Base-by-base conservation (phyloP, 2,113 vertebrate genomes). In the Pseudorasbora parva region DNA sequence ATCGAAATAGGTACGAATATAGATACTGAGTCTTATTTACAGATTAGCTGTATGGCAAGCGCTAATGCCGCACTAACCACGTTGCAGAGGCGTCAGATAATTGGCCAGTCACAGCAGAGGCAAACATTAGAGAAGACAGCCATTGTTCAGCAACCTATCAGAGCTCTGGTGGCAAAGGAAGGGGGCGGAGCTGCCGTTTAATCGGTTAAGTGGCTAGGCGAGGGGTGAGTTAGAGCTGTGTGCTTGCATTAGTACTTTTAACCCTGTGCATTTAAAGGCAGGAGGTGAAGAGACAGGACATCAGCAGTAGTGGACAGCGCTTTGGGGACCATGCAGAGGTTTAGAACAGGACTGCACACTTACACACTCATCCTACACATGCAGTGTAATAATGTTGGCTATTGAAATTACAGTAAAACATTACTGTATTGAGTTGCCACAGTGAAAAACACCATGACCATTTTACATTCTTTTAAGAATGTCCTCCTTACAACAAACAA, bases 301-400 rank as follows among this genome's bases (percentile, higher is more conserved):
- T 79, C 80, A 87, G 83, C 60, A 85, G 86, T 87, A 88, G 87
- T 86, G 87, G 88, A 90, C 86, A 81, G 88, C 88, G 90, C 92
- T 91, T 93, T 93, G 92, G 93, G 93, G 86, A 90, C 88, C 76
- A 89, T 85, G 66, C 83, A 75, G 64, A 87, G 74, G 73, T 84
- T 78, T 47, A 69, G 62, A 51, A 76, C 41, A 82, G 62, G 73
- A 77, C 37, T 11, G 1, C 82, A 21, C 62, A 45, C 51, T n/a
- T 51, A n/a, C 83, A 33, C 68, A 49, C 47, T 62, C 72, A 76
- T 19, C 19, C 87, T 84, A 90, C 82, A 84, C 84, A 88, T 72
- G 86, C 45, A 86, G 85, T 90, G 91, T 89, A 83, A 83, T 83
- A 85, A 77, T 87, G 86, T 64, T 69, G 60, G 76, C 84, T 85